phyloP scores from a whole-genome alignment of 2,113 vertebrate genomes.

The Nerophis ophidion region DNA sequence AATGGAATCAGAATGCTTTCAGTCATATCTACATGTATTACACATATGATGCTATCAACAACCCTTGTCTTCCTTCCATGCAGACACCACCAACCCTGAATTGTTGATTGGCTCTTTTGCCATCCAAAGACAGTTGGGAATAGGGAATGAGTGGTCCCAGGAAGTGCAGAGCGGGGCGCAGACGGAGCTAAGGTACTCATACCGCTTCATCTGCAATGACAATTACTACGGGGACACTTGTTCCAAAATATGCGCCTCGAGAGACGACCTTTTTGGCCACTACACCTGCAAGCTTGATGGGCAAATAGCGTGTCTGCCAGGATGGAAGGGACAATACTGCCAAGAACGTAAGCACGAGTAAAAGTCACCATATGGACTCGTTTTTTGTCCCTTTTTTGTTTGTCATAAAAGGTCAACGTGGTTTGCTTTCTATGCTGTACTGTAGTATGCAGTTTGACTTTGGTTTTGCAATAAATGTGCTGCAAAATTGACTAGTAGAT shows the following conservation, averaged over 20 bases:
- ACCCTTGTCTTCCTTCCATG: neutral
- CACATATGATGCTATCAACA: neutral
- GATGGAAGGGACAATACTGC: conserved; percentile 94
- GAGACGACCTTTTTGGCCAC: conserved; percentile 90
- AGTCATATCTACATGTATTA: no score
- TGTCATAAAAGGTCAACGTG: conserved; percentile 22
- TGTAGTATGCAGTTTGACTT: conserved; percentile 2
- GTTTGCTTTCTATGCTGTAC: neutral
- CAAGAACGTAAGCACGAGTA: conserved; percentile 83
- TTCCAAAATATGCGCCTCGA: conserved; percentile 86
- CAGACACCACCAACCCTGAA: conserved; percentile 69
- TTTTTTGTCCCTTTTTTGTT: conserved; percentile 21
- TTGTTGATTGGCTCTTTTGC: conserved; percentile 83
- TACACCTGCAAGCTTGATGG: conserved; percentile 87
- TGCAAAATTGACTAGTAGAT: neutral
- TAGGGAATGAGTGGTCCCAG: conserved; percentile 79
- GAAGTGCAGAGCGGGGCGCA: conserved; percentile 68
- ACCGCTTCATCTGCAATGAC: conserved; percentile 92
- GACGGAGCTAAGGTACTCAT: conserved; percentile 86
- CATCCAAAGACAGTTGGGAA: conserved; percentile 78
- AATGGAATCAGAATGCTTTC: conserved; percentile 41
- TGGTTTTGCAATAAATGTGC: conserved; percentile 1
- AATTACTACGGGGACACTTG: conserved; percentile 95
- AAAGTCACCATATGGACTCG: conserved; percentile 49
- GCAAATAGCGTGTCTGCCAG: conserved; percentile 80